Base-by-base conservation (phyloP, 2,888 invertebrate species). In the Leptura quadrifasciata region DNA sequence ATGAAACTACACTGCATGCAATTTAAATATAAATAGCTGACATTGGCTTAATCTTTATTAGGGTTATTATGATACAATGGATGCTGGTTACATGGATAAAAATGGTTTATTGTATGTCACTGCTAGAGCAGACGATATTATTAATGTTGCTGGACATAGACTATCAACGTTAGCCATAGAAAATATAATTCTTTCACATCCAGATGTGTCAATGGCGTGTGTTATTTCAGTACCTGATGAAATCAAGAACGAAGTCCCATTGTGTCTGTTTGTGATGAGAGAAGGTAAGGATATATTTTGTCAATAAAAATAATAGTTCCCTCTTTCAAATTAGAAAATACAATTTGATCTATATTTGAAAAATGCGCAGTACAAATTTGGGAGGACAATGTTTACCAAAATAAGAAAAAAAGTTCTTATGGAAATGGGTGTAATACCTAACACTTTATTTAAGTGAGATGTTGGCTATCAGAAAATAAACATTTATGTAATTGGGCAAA, bases 1-100 rank as follows among this genome's bases (percentile, higher is more conserved):
- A n/a, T n/a, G n/a, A n/a, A n/a, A n/a, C n/a, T n/a, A n/a, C n/a
- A n/a, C n/a, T n/a, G n/a, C n/a, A n/a, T n/a, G n/a, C n/a, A n/a
- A 47, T 47, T n/a, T 65, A 18, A 17, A 21, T 47, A 5, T 24
- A n/a, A 1, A 54, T 67, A 0, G 0, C 24, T 67, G 17, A 63
- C 35, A 21, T 64, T 12, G 18, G 10, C 27, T 57, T 57, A 63
- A 35, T 24, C 47, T 67, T n/a, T 47, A 57, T n/a, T 85, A 96
- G 96, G 96, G 96, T 3, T 96, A 93, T 88, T 97, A 98, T 86
- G 97, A 98, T 86, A 98, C 98, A 0, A 97, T 97, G 95, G 98
- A 98, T 87, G 97, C 97, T 0, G 98, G 98, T 0, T 96, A 95
- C 88, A 92, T 93, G 74, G 96, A 97, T 85, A 92, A 94, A 71